Base-by-base conservation (phyloP, 2,113 vertebrate species). In the Spheniscus mendiculus region DNA sequence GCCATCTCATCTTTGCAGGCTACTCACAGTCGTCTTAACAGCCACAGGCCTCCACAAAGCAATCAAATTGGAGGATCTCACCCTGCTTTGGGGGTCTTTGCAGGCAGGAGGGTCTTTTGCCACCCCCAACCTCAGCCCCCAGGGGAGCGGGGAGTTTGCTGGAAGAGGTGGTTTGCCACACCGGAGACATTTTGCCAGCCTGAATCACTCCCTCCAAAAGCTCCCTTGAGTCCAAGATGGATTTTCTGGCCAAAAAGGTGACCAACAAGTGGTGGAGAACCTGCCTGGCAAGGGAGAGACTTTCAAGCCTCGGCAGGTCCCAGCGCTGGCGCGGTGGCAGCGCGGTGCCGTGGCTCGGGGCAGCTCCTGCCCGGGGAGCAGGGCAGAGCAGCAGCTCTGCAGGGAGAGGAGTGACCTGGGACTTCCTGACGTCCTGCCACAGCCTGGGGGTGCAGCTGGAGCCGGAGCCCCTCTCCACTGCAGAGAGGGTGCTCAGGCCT, bases 271-370 rank as follows among this genome's bases (percentile, higher is more conserved):
- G 3, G 8, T 16, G 26, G 40, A 65, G 44, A 69, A 73, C 30
- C 32, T 77, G 19, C 25, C 19, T 70, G 40, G 29, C 9, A 1
- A 5, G 11, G 45, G 19, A 59, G 38, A 65, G 12, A 26, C 13
- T 55, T 58, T 44, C 14, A 22, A 40, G 50, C 30, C 40, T 66
- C 15, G 2, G 30, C n/a, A 77, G 38, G 27, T 36, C 19, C 18
- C 3, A 3, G 29, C 5, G 1, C 53, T 27, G 44, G 29, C 12
- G 27, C 2, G 6, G 42, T 40, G 34, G 17, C 59, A 32, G 21
- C 2, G 1, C 1, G 5, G 59, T 63, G 20, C 38, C 4, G 2
- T 17, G 19, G 21, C 15, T 61, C 2, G 0, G 38, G 40, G 45
- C 40, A 76, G 55, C 4, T 69, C 10, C 53, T 69, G 58, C 42